Evolutionary conservation across 2,888 invertebrate species (phyloP).

Genomic region (Metalampra italica): DNA sequence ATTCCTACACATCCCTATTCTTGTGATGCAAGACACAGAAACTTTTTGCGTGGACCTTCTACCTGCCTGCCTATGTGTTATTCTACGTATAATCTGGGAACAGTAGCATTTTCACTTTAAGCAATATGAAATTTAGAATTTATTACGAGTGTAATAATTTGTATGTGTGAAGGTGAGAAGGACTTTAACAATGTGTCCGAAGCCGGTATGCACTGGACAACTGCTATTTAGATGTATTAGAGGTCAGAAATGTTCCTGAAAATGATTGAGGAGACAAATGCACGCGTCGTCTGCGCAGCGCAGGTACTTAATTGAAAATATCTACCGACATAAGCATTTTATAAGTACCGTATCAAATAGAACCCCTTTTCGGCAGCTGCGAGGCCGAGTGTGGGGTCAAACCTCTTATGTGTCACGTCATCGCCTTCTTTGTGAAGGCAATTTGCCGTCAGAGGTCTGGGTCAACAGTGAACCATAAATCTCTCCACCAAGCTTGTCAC

Average conservation of each 20-base stretch:
- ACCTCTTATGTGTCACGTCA: conserved; percentile 43
- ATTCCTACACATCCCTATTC: conserved; percentile 5
- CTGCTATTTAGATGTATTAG: no score
- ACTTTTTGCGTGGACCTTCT: conserved; percentile 1
- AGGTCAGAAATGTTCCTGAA: no score
- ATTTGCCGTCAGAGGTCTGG: conserved; percentile 46
- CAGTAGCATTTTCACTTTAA: conserved; percentile 2
- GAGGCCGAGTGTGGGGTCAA: conserved; percentile 39
- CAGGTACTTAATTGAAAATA: no score
- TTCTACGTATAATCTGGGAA: no score
- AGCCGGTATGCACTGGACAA: no score
- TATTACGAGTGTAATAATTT: no score
- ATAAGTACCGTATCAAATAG: not conserved
- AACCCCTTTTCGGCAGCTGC: conserved; percentile 6
- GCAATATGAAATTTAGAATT: conserved; percentile 1
- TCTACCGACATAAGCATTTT: no score
- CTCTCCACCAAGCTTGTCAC: conserved; percentile 24
- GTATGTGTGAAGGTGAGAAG: no score
- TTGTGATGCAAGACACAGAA: not conserved
- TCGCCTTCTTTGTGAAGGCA: conserved; percentile 51
- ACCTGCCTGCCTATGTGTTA: conserved; percentile 6
- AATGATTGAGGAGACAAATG: no score
- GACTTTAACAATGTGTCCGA: no score
- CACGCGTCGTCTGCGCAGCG: no score
- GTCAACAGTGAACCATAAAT: conserved; percentile 40